Evolutionary conservation across 2,113 vertebrate species (phyloP), one percentile per base, ranked within the genome.

Genomic region (Echinops telfairi): DNA sequence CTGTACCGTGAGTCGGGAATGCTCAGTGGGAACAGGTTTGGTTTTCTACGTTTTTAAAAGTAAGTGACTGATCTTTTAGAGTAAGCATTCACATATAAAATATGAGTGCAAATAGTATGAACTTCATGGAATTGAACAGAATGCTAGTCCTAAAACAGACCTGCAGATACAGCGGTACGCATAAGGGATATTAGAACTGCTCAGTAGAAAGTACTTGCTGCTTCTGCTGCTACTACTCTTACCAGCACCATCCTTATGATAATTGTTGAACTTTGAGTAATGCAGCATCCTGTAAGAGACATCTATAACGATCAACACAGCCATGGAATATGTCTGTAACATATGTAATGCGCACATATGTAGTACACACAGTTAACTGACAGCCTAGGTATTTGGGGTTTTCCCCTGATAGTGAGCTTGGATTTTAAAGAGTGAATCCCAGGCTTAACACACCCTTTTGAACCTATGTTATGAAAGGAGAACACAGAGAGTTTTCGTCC

Each of bases 401-500:
- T 90, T 11, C 14, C 47, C 47, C 47, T 53, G 47, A 53, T 53
- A 53, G 47, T 53, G 47, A 53, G 47, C 47, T 33, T 20, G 76
- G 40, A 70, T 88, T n/a, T 60, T 73, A 77, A 71, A 86, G 86
- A 76, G 76, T 76, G 81, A 66, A 43, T 83, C 9, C 15, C 19
- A 29, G 78, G 23, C 31, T 90, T 58, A 40, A 57, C 25, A 92
- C 10, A 92, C 17, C 23, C 81, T 79, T 87, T 71, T 23, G 27
- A 84, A 43, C 14, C 31, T 89, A 19, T 25, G 17, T n/a, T 88
- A 86, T n/a, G 29, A 96, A 86, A 76, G 16, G 19, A 7, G 36
- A 88, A 93, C 23, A 19, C 36, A 82, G 82, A 62, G 47, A 47
- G 33, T 82, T 62, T 92, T 76, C n/a, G 77, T 38, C 84, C 43